Percentiles rank a stretch among this genome's conserved stretches.
Evolutionary conservation across 37 sponge, comb jelly and placozoan species (phyloP).

Genomic region (Beroe forskalii): DNA sequence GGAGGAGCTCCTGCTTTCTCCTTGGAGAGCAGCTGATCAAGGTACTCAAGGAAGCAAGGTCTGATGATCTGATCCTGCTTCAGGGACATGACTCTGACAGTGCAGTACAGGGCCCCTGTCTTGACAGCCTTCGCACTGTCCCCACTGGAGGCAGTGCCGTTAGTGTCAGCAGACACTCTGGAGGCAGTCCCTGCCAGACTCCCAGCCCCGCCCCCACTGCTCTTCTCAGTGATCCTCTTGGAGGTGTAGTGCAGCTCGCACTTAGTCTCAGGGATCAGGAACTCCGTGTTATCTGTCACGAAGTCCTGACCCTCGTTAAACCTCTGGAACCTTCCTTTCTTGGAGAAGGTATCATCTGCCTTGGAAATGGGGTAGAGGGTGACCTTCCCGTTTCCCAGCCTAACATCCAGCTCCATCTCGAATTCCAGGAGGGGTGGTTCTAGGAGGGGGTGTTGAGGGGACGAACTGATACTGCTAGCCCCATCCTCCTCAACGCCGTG

Average conservation of each 20-base stretch:
- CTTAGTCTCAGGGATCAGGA: constrained; percentile 45
- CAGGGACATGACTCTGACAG: constrained; percentile 67
- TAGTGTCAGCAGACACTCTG: constrained; percentile 44
- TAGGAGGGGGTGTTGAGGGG: neutral
- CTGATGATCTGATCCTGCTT: constrained; percentile 72
- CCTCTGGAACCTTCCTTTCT: neutral
- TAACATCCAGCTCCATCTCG: constrained; percentile 1
- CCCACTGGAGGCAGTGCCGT: neutral
- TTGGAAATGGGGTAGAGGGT: constrained; percentile 42
- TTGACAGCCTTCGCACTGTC: neutral
- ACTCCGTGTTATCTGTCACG: constrained; percentile 51
- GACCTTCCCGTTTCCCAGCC: constrained; percentile 45
- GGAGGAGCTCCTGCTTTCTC: neutral
- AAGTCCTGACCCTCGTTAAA: constrained; percentile 51
- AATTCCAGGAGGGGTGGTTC: constrained; percentile 44
- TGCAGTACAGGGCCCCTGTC: constrained; percentile 49
- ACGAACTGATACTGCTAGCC: neutral
- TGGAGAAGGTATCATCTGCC: neutral
- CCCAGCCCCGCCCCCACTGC: neutral
- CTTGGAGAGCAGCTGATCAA: constrained; percentile 77
- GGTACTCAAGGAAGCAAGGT: constrained; percentile 79
- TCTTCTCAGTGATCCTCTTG: constrained; percentile 25
- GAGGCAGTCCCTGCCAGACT: neutral
- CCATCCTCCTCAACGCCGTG: neutral
- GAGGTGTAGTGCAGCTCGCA: constrained; percentile 58